Base-by-base conservation (phyloP, 2,888 invertebrate genomes). In the Pocota personata region DNA sequence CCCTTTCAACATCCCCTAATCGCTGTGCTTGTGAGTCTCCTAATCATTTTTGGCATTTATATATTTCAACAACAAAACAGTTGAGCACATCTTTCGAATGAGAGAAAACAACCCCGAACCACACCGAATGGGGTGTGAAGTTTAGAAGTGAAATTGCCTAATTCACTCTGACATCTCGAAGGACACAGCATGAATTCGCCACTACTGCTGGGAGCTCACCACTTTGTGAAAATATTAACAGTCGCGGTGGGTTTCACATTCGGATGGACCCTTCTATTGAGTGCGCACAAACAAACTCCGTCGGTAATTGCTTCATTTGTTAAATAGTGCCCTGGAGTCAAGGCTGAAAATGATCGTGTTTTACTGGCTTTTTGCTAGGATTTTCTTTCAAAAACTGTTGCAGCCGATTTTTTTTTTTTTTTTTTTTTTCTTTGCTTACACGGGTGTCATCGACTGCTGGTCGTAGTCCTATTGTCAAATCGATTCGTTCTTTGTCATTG, bases 271-370 rank as follows among this genome's bases (percentile, higher is more conserved):
- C 21, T 55, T 75, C n/a, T 69, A 3, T 43, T 21, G 35, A n/a
- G 12, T 37, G 43, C 19, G 24, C 43, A 35, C 40, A 72, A 71
- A 55, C 64, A 75, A 76, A 14, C 58, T n/a, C 71, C 66, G 52
- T n/a, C 71, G 71, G 75, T 80, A 86, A 80, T 86, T 80, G 76
- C 55, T 86, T 80, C 71, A 76, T 76, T 86, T 76, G 37, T 66
- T 52, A 16, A 30, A 40, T 10, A 35, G 27, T 35, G 60, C 32
- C 32, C 1, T 60, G 35, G 24, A 19, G 32, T n/a, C 43, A n/a
- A 12, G 66, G 71, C 71, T 60, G 80, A 7, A 78, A 83, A 30
- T 69, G 84, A 80, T 86, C 84, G 7, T 52, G 75, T 52, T 66
- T 75, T 79, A 7, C 24, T 16, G 5, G 37, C 21, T 32, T 57